Conservation (phyloP, 2,888 invertebrate species). For the Brenthis ino region DNA sequence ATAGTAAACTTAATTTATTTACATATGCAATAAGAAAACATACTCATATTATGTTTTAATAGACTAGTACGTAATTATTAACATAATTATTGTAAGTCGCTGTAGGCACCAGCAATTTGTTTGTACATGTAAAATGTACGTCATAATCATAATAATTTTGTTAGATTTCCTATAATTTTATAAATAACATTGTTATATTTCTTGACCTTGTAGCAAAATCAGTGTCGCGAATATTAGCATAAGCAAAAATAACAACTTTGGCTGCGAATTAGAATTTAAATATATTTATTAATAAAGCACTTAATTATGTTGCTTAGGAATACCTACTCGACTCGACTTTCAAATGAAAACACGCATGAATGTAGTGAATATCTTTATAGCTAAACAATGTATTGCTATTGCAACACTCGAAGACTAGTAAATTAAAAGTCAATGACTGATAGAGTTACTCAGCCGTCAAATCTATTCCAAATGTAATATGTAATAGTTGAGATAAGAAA, state of each 20-base stretch:
- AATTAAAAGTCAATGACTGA: background rate
- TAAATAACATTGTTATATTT: background rate
- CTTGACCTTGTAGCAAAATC: no score
- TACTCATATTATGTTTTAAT: background rate
- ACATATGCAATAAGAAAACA: background rate
- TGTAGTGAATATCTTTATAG: background rate
- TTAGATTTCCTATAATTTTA: background rate
- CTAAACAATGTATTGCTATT: background rate
- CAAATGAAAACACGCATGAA: no score
- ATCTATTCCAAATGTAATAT: conserved; percentile 54
- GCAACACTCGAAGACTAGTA: background rate
- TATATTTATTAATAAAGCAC: no score
- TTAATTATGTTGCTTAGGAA: no score
- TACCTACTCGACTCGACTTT: no score
- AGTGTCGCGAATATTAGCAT: no score
- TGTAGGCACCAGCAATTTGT: conserved; percentile 7
- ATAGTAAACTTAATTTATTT: background rate
- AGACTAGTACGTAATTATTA: background rate
- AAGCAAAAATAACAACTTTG: no score
- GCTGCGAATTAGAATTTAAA: no score
- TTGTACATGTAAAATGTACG: conserved; percentile 2
- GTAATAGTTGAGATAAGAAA: conserved; percentile 70
- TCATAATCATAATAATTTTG: conserved; percentile 12
- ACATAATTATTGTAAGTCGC: conserved; percentile 9
- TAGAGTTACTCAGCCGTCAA: conserved; percentile 47